Conservation (phyloP, 64 coral and sea anemone species). For the Stichodactyla mertensii region DNA sequence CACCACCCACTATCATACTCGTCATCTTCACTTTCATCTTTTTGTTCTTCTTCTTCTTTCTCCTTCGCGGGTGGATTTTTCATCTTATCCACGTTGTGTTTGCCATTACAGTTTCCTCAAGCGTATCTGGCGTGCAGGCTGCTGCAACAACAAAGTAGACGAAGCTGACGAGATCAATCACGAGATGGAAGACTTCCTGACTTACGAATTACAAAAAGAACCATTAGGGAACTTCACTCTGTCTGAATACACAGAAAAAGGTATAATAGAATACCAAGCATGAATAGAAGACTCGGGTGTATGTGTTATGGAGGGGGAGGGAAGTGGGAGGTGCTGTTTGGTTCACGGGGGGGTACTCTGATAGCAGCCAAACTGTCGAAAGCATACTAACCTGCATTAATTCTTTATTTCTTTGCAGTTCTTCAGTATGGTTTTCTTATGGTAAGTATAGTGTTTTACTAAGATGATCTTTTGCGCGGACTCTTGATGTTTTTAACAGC, state of each 20-base stretch:
- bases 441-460: constrained; percentile 45
- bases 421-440: constrained; percentile 96
- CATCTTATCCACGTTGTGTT: neutral
- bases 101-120: constrained; percentile 36
- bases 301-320: no score
- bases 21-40: no score
- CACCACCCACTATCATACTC: no score
- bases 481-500: no score
- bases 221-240: constrained; percentile 79
- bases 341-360: no score
- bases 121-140: constrained; percentile 21
- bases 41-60: no score
- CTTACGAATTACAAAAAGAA: constrained; percentile 72
- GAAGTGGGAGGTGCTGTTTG: neutral
- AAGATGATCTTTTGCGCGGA: no score
- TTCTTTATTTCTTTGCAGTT: constrained; percentile 55
- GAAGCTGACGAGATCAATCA: constrained; percentile 39
- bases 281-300: neutral
- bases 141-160: constrained; percentile 24
- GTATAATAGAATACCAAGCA: constrained; percentile 13
- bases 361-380: neutral
- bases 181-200: constrained; percentile 73
- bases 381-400: neutral
- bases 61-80: neutral
- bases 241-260: constrained; percentile 98